phyloP scores from a whole-genome alignment of 35 echinoderm and acorn worm genomes.

The Patiria miniata region DNA sequence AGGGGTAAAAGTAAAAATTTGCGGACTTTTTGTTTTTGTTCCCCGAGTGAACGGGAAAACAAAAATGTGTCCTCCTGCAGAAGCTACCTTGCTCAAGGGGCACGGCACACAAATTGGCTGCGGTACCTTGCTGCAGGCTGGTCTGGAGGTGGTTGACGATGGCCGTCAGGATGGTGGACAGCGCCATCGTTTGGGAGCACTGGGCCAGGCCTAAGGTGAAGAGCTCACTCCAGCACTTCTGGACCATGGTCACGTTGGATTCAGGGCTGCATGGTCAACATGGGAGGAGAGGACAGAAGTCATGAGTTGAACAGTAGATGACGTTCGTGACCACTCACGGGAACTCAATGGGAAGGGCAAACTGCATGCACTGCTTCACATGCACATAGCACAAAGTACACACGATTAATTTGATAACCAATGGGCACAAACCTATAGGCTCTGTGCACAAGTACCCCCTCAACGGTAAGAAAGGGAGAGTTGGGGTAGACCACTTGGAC shows the following conservation, averaged over 20 bases:
- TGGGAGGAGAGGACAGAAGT: not conserved
- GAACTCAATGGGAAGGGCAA: no score
- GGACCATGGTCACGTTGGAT: slow-evolving; percentile 88
- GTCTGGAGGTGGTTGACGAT: slow-evolving; percentile 99
- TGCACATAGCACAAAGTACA: no score
- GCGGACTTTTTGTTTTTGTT: no score
- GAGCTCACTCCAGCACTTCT: slow-evolving; percentile 99
- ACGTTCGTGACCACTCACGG: no score
- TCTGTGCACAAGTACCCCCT: no score
- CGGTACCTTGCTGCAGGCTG: slow-evolving; percentile 94
- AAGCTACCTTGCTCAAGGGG: slow-evolving; percentile 32
- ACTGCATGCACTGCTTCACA: no score
- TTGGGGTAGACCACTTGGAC: no score
- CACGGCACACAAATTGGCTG: slow-evolving; percentile 20
- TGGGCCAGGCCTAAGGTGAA: slow-evolving; percentile 94
- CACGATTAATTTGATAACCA: no score
- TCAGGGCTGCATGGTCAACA: slow-evolving; percentile 62
- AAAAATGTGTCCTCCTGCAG: slow-evolving; percentile 19
- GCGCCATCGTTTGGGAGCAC: slow-evolving; percentile 94
- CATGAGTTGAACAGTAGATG: no score
- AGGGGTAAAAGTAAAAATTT: no score
- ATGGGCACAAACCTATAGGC: no score
- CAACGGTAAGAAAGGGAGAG: no score
- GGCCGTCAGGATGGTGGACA: slow-evolving; percentile 96
- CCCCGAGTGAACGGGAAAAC: not conserved